Evolutionary conservation across 2,888 invertebrate species (phyloP).

Genomic region (Cephus spinipes): DNA sequence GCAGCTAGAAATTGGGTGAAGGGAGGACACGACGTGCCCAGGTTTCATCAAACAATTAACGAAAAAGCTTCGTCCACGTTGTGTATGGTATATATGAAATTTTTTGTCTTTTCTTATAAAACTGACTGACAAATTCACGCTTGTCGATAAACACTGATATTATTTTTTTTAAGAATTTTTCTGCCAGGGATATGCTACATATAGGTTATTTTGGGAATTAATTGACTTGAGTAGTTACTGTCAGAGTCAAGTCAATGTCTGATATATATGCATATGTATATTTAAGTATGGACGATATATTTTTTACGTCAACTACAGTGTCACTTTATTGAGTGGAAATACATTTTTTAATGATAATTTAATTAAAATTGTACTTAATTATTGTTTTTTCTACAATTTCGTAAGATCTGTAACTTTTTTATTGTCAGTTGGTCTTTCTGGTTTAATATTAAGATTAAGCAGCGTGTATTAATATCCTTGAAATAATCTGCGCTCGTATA

Average conservation of each 20-base stretch:
- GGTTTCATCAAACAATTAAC: slow-evolving; percentile 33
- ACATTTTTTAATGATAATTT: background rate
- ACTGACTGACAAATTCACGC: background rate
- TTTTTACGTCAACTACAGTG: background rate
- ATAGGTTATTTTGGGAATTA: no score
- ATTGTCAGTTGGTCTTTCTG: background rate
- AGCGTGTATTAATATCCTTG: background rate
- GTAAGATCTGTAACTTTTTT: background rate
- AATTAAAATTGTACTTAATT: background rate
- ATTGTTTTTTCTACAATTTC: background rate
- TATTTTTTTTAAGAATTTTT: no score
- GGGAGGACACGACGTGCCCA: slow-evolving; percentile 17
- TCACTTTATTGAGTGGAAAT: background rate
- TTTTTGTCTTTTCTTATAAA: background rate
- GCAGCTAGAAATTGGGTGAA: slow-evolving; percentile 16
- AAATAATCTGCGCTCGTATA: background rate
- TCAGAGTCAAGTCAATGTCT: no score
- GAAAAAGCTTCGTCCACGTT: slow-evolving; percentile 16
- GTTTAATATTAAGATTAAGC: background rate
- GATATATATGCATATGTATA: no score
- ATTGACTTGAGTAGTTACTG: no score
- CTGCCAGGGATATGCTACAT: no score
- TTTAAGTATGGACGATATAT: no score
- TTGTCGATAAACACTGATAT: background rate
- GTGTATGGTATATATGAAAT: background rate